Base-by-base conservation (phyloP, 2,113 vertebrate species). In the Thymallus thymallus region DNA sequence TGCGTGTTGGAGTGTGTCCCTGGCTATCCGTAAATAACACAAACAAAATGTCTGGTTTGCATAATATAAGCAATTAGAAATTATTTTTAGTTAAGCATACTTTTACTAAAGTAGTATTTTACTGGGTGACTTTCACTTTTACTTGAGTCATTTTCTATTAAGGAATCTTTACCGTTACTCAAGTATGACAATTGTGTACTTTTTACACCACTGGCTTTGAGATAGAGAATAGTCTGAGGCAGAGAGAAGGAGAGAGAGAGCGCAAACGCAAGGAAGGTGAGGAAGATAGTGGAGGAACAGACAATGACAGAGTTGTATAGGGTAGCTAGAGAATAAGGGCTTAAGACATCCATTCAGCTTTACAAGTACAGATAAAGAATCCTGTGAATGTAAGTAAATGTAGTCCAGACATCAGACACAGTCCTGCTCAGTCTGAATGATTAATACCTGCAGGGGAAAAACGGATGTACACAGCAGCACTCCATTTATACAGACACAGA, bases 391-490 rank as follows among this genome's bases (percentile, higher is more conserved):
- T 48, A 18, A n/a, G 29, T 6, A 20, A 71, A 18, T 69, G 65
- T 46, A 51, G 72, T 45, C 68, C 75, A 76, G 62, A 69, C 35
- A 29, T 73, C 75, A 62, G 60, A 78, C 66, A 68, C 12, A 23
- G 14, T 22, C 18, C 68, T 75, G 68, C 69, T 51, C 30, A 18
- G 48, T 51, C 48, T 22, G 56, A 72, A 72, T 80, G 73, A 82
- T 78, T 80, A 81, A 80, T 82, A 71, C 64, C 74, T 35, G 46
- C 23, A 35, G 77, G 69, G 67, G 23, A 70, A 10, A 10, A 72
- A 66, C 24, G 51, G 3, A 32, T 16, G 24, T 63, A 9, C 62
- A 30, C 24, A 29, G 62, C 24, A 24, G 58, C 12, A 14, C 12
- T 12, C 24, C 61, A n/a, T n/a, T 22, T 10, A 61, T n/a, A 30